phyloP scores from a whole-genome alignment of 2,888 invertebrate species.

The Anoplius nigerrimus region DNA sequence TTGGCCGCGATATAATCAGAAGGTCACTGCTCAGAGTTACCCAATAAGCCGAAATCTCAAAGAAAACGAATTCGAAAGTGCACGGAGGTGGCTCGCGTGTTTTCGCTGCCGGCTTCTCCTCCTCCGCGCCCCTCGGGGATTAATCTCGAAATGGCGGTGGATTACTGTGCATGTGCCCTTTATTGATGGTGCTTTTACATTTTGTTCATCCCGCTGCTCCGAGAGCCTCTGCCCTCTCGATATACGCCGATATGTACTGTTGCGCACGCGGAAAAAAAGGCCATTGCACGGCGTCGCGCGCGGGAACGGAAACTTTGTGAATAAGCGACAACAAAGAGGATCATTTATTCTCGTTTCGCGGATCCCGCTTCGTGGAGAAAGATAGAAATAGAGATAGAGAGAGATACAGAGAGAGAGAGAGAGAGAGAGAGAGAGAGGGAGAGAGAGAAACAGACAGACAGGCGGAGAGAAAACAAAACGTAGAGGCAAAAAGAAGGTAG shows the following conservation, averaged over 20 bases:
- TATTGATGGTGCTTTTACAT: conserved; percentile 46
- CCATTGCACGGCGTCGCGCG: too few relatives aligned
- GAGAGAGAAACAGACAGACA: neutral
- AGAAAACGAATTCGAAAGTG: too few relatives aligned
- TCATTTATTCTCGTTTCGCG: neutral
- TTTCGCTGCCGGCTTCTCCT: too few relatives aligned
- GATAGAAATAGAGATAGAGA: neutral
- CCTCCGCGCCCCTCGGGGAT: neutral
- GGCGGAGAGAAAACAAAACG: too few relatives aligned
- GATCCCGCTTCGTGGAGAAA: neutral
- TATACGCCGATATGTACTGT: conserved; percentile 1
- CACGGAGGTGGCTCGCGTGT: too few relatives aligned
- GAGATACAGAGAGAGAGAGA: neutral
- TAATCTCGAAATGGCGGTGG: conserved; percentile 11
- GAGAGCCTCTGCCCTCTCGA: neutral
- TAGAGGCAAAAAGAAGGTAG: neutral
- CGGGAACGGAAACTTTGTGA: too few relatives aligned
- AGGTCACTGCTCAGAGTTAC: too few relatives aligned
- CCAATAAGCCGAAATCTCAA: too few relatives aligned
- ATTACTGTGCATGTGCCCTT: conserved; percentile 39
- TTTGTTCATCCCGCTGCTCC: conserved; percentile 26
- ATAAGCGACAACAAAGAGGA: too few relatives aligned
- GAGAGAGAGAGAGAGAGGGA: neutral
- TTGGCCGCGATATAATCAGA: too few relatives aligned
- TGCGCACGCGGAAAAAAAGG: conserved; percentile 3